Evolutionary conservation across 2,113 vertebrate genomes (phyloP).

Genomic region (Calypte anna): DNA sequence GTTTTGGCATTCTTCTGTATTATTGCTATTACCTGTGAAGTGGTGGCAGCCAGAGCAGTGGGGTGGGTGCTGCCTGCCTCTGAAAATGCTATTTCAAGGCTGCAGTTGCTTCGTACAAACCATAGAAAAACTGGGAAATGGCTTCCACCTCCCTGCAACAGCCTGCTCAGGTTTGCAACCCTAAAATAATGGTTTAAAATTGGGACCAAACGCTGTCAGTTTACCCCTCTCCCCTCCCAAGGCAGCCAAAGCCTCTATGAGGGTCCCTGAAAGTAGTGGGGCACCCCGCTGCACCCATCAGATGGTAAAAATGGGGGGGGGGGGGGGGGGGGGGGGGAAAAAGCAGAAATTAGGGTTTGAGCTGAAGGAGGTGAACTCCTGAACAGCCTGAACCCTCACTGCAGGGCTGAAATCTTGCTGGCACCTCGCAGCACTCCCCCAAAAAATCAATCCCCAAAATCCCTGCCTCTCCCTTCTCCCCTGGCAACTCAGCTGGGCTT

Average conservation of each 20-base stretch:
- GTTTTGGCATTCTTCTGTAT: not conserved
- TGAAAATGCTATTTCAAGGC: slow-evolving; percentile 44
- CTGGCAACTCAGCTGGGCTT: not conserved
- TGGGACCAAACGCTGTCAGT: fast-evolving
- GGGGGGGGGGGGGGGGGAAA: too few species aligned
- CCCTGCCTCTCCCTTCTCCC: too few species aligned
- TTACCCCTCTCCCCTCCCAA: not conserved
- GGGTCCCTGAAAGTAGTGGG: fast-evolving
- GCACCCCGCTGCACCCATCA: not conserved
- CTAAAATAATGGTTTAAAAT: not conserved
- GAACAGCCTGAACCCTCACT: not conserved
- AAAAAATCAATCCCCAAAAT: not conserved
- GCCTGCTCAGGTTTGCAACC: not conserved
- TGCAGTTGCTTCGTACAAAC: slow-evolving; percentile 7
- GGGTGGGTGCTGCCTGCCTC: not conserved
- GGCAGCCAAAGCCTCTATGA: not conserved
- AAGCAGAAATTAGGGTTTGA: not conserved
- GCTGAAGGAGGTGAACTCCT: not conserved
- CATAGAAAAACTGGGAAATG: slow-evolving; percentile 33
- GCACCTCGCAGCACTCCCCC: fast-evolving
- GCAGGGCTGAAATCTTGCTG: not conserved
- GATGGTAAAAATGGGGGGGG: not conserved
- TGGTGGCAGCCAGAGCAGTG: not conserved
- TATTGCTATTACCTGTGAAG: not conserved
- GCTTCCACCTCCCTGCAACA: not conserved